phyloP scores from a whole-genome alignment of 2,113 vertebrate genomes.

The Aphyosemion australe region DNA sequence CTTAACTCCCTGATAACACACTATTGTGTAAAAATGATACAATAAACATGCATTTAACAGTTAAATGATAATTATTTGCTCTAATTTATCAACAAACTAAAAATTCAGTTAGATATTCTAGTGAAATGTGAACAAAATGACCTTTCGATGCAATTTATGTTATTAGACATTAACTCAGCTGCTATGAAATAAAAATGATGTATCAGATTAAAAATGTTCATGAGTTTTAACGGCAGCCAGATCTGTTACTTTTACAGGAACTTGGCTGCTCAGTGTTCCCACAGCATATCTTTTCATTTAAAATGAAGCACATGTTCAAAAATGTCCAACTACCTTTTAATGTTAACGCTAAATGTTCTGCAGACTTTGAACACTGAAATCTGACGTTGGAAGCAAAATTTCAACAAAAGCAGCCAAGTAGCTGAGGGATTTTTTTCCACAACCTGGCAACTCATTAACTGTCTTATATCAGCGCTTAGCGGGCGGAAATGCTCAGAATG shows the following conservation, averaged over 20 bases:
- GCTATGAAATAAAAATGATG: too few relatives aligned
- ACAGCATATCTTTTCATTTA: slow-evolving; percentile 2
- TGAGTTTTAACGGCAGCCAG: background rate
- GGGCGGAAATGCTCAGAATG: background rate
- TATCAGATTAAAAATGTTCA: background rate
- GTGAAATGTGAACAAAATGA: background rate
- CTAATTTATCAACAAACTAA: too few relatives aligned
- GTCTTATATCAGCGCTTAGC: slow-evolving; percentile 4
- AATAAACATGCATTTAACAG: background rate
- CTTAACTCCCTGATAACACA: background rate
- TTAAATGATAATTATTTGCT: too few relatives aligned
- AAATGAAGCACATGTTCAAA: background rate
- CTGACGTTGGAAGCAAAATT: too few relatives aligned
- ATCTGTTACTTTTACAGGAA: background rate
- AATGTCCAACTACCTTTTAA: background rate
- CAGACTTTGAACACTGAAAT: background rate
- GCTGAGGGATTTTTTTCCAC: slow-evolving; percentile 10
- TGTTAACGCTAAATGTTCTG: background rate
- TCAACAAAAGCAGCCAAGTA: background rate
- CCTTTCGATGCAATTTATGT: background rate
- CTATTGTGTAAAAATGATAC: background rate
- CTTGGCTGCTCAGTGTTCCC: slow-evolving; percentile 13
- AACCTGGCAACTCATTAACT: slow-evolving; percentile 36
- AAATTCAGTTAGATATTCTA: background rate
- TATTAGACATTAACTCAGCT: background rate